Evolutionary conservation across 2,113 vertebrate species (phyloP).

Genomic region (Stegostoma tigrinum): DNA sequence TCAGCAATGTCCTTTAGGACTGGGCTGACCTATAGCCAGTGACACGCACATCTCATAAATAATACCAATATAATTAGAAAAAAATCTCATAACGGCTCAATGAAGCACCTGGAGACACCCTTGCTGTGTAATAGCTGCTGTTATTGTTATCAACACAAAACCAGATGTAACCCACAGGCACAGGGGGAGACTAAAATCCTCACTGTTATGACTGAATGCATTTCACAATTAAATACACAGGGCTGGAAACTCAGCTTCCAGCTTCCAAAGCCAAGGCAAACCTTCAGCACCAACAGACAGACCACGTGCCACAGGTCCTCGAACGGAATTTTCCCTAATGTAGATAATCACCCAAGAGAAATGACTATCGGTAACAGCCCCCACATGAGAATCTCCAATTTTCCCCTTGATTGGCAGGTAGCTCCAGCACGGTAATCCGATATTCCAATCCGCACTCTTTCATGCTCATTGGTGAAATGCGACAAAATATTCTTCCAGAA

Average conservation of each 20-base stretch:
- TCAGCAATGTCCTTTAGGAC: neutral
- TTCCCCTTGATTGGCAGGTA: neutral
- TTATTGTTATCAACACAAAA: neutral
- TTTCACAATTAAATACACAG: neutral
- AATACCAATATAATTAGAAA: neutral
- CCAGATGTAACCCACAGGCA: neutral
- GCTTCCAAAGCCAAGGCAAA: neutral
- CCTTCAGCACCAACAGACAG: neutral
- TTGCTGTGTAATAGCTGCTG: neutral
- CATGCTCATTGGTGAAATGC: no score
- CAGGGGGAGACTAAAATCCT: neutral
- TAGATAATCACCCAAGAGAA: neutral
- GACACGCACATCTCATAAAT: neutral
- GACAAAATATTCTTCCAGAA: neutral
- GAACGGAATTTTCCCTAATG: neutral
- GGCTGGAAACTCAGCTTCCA: neutral
- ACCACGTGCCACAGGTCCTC: neutral
- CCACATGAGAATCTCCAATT: neutral
- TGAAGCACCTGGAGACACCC: neutral
- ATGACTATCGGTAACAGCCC: neutral
- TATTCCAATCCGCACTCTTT: neutral
- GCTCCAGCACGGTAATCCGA: neutral
- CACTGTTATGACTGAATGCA: neutral
- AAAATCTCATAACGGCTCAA: neutral
- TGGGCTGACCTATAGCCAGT: neutral